Percentiles rank a stretch among this genome's conserved stretches.
phyloP scores from a whole-genome alignment of 2,888 invertebrate species.

The Lampropteryx suffumata region DNA sequence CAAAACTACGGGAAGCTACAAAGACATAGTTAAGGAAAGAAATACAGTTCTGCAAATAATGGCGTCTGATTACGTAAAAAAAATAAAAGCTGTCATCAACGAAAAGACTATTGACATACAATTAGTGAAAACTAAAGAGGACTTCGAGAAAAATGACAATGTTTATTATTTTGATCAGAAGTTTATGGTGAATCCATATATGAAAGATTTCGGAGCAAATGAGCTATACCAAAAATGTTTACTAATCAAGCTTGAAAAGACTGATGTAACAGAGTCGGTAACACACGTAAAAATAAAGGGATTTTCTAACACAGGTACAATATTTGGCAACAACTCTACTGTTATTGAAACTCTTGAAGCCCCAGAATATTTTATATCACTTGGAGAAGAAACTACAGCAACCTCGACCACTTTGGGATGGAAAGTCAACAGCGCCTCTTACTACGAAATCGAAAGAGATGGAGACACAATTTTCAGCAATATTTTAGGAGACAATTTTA shows the following conservation, averaged over 20 bases:
- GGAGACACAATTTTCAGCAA: conserved; percentile 54
- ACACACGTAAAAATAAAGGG: conserved; percentile 61
- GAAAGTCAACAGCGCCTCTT: conserved; percentile 44
- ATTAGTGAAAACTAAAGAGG: conserved; percentile 49
- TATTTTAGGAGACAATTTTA: conserved; percentile 46
- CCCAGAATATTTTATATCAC: conserved; percentile 45
- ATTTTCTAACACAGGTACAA: conserved; percentile 44
- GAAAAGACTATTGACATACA: conserved; percentile 47
- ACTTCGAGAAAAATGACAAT: conserved; percentile 53
- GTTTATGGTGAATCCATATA: conserved; percentile 59
- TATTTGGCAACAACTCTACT: conserved; percentile 45
- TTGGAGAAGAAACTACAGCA: conserved; percentile 44
- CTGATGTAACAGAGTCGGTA: conserved; percentile 54
- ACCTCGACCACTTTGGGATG: conserved; percentile 55
- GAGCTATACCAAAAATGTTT: conserved; percentile 53
- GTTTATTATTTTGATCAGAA: conserved; percentile 57
- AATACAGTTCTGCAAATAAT: conserved; percentile 62
- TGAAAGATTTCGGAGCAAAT: conserved; percentile 39
- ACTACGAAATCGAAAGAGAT: conserved; percentile 69
- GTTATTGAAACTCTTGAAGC: conserved; percentile 37
- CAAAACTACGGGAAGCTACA: conserved; percentile 60
- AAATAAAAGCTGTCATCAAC: conserved; percentile 57
- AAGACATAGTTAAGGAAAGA: conserved; percentile 56
- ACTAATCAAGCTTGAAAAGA: conserved; percentile 58
- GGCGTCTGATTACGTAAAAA: conserved; percentile 46